Base-by-base conservation (phyloP, 2,113 vertebrate species). In the Oncorhynchus tshawytscha region DNA sequence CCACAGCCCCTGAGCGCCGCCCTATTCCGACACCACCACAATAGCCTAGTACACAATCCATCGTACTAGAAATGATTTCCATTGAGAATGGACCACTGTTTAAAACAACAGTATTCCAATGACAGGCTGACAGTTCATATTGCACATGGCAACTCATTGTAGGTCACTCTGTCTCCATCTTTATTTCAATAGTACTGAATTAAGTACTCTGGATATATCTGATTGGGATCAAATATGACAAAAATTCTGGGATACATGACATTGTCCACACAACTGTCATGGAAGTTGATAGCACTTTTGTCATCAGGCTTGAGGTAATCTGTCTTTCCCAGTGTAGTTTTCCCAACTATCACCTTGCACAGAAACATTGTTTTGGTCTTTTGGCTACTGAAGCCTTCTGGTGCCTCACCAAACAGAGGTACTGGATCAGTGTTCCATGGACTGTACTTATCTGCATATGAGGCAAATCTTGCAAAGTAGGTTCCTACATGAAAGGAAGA, bases 141-240 rank as follows among this genome's bases (percentile, higher is more conserved):
- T 57, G 20, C 4, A 62, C 59, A 62, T 62, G n/a, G 3, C 20
- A 24, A 68, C 29, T 16, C 51, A 20, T 45, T 68, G 18, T 27
- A 68, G 27, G 20, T 68, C 15, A 4, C 29, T 18, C 18, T 18
- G 13, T 9, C 12, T 39, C 18, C 29, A 48, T n/a, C n/a, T 57
- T 6, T 29, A 25, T 16, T 57, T 94, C 81, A 95, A 29, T 48
- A 87, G 72, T 96, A 96, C 80, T 95, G 89, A 89, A 97, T 95
- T 81, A 97, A 62, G 84, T 97, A 97, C 77, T 96, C 95, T 2
- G 96, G 96, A 80, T 96, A 97, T 81, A 97, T 96, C 78, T 97
- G 96, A 88, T 95, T 95, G 80, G 93, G 78, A 85, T 97, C 94
- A 83, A 97, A 97, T 82, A 97, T 91, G 62, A 96, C 93, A 87